Evolutionary conservation across 1,140 invertebrate genomes (phyloP).

Genomic region (Drosophila triauraria): DNA sequence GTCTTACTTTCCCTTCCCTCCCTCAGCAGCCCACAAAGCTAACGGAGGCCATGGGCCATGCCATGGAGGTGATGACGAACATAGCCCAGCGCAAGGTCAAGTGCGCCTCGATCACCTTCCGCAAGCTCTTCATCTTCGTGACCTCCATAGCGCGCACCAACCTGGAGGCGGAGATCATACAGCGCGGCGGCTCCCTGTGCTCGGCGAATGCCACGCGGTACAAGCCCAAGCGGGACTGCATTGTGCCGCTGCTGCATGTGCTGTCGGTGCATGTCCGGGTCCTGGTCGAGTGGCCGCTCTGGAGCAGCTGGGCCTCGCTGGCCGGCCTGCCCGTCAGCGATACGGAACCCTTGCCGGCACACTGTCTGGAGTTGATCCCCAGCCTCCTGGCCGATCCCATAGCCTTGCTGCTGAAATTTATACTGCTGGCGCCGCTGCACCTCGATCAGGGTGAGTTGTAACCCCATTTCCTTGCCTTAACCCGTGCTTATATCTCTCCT

Average conservation of each 20-base stretch:
- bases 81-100: slow-evolving; percentile 86
- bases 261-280: slow-evolving; percentile 93
- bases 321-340: slow-evolving; percentile 85
- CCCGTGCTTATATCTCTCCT: neutral
- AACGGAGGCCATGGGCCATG: slow-evolving; percentile 92
- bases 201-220: slow-evolving; percentile 87
- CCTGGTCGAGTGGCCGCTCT: slow-evolving; percentile 89
- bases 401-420: slow-evolving; percentile 93
- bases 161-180: slow-evolving; percentile 95
- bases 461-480: neutral
- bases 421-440: slow-evolving; percentile 93
- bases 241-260: slow-evolving; percentile 95
- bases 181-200: slow-evolving; percentile 92
- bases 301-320: slow-evolving; percentile 88
- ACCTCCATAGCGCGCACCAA: slow-evolving; percentile 96
- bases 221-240: slow-evolving; percentile 94
- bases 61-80: slow-evolving; percentile 97
- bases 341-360: slow-evolving; percentile 72
- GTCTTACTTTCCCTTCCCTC: neutral
- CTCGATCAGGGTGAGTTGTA: slow-evolving; percentile 92
- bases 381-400: slow-evolving; percentile 92
- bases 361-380: slow-evolving; percentile 81
- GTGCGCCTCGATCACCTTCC: slow-evolving; percentile 87
- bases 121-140: slow-evolving; percentile 94
- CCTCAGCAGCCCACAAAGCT: slow-evolving; percentile 87